Conservation (phyloP, 2,113 vertebrate genomes). For the Ictidomys tridecemlineatus region DNA sequence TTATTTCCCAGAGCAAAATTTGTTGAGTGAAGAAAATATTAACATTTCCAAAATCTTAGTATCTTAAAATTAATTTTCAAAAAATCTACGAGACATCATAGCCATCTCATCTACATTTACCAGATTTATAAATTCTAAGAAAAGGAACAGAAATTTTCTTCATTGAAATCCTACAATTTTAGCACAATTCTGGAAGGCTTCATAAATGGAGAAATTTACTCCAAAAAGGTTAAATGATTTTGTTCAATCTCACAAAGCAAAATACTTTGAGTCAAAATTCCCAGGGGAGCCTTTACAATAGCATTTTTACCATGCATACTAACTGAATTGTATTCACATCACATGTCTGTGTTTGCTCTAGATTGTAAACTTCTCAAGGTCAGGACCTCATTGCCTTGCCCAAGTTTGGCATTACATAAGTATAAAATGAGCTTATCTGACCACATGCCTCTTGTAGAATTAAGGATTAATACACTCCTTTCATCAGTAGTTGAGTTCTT, state of each 20-base stretch:
- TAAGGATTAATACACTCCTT: not conserved
- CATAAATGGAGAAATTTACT: not conserved
- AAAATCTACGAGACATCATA: not conserved
- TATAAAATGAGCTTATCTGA: constrained; percentile 10
- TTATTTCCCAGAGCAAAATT: constrained; percentile 2
- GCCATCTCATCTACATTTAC: not conserved
- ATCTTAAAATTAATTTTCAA: constrained; percentile 37
- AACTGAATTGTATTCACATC: not conserved
- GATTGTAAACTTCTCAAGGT: not conserved
- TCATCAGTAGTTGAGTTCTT: not conserved
- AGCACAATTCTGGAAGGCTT: not conserved
- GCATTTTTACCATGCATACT: not conserved
- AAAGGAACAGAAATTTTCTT: not conserved
- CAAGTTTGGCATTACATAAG: not conserved
- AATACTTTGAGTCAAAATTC: not conserved
- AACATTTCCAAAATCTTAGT: constrained; percentile 4
- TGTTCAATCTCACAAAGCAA: not conserved
- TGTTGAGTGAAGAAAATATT: not conserved
- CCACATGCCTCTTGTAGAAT: not conserved
- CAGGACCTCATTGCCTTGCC: not conserved
- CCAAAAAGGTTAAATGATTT: constrained; percentile 13
- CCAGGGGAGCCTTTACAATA: not conserved
- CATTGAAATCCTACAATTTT: not conserved
- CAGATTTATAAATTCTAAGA: not conserved
- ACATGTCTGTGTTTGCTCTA: not conserved